Evolutionary conservation across 2,888 invertebrate genomes (phyloP).

Genomic region (Drosophila neonasuta): DNA sequence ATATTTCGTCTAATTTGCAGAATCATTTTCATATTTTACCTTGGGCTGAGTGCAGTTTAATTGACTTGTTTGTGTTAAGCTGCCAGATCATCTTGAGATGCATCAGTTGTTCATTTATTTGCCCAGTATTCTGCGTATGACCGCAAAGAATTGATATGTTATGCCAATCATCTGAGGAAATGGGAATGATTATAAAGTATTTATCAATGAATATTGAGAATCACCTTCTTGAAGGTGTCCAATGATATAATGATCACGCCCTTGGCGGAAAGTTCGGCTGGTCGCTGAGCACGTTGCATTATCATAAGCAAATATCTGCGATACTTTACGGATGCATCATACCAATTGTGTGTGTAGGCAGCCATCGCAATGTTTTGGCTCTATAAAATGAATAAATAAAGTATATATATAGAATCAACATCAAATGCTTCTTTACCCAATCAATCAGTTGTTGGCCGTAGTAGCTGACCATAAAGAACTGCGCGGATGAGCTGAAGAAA

Average conservation of each 20-base stretch:
- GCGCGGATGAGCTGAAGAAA: conserved; percentile 31
- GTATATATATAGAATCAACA: not conserved
- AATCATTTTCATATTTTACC: not conserved
- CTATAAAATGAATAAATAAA: conserved; percentile 11
- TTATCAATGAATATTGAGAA: not conserved
- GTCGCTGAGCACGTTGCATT: conserved; percentile 42
- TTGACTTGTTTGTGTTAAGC: conserved; percentile 6
- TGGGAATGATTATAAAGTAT: not conserved
- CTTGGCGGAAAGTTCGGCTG: conserved; percentile 42
- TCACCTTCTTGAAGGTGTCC: conserved; percentile 49
- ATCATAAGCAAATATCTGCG: conserved; percentile 43
- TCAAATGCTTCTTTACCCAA: conserved; percentile 14
- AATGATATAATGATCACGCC: conserved; percentile 46
- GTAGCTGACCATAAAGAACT: conserved; percentile 48
- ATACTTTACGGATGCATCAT: conserved; percentile 44
- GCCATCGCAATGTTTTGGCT: conserved; percentile 36
- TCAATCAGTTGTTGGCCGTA: conserved; percentile 53
- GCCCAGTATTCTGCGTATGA: conserved; percentile 28
- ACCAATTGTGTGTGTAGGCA: conserved; percentile 54
- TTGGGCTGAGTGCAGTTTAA: conserved; percentile 5
- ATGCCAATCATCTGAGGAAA: conserved; percentile 46
- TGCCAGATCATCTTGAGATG: not conserved
- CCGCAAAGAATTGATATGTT: conserved; percentile 44
- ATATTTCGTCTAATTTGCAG: not conserved
- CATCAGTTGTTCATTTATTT: conserved; percentile 16